phyloP scores from a whole-genome alignment of 2,113 vertebrate genomes.

The Myotis lucifugus region DNA sequence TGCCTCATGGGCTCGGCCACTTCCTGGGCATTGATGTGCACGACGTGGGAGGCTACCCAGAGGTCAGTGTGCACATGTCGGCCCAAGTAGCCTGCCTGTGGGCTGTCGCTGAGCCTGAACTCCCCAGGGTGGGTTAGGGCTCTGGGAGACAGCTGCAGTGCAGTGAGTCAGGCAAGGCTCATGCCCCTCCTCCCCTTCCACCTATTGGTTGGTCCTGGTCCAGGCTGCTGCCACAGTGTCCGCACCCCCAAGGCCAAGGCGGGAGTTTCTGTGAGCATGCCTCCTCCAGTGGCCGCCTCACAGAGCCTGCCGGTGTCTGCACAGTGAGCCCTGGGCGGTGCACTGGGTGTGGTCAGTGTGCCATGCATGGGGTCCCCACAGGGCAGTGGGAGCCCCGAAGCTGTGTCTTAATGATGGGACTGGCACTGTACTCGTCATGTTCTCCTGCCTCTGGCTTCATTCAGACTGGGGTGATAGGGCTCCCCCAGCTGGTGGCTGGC shows the following conservation, averaged over 20 bases:
- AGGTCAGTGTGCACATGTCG: slow-evolving; percentile 86
- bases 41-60: slow-evolving; percentile 97
- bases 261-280: fast-evolving
- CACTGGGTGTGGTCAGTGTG: not conserved
- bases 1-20: slow-evolving; percentile 98
- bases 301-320: not conserved
- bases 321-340: not conserved
- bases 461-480: not conserved
- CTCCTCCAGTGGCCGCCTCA: not conserved
- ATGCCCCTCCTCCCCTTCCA: not conserved
- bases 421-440: fast-evolving
- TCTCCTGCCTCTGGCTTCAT: not conserved
- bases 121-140: not conserved
- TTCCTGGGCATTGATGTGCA: slow-evolving; percentile 97
- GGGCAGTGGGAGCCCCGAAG: not conserved
- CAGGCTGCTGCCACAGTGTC: not conserved
- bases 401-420: not conserved
- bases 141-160: not conserved
- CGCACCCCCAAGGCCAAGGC: not conserved
- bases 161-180: not conserved
- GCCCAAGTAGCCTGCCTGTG: not conserved
- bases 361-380: not conserved
- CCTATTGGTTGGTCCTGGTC: not conserved
- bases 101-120: not conserved
- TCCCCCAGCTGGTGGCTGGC: not conserved